Evolutionary conservation across 1,140 invertebrate genomes (phyloP).

Genomic region (Cyphomyrmex costatus): DNA sequence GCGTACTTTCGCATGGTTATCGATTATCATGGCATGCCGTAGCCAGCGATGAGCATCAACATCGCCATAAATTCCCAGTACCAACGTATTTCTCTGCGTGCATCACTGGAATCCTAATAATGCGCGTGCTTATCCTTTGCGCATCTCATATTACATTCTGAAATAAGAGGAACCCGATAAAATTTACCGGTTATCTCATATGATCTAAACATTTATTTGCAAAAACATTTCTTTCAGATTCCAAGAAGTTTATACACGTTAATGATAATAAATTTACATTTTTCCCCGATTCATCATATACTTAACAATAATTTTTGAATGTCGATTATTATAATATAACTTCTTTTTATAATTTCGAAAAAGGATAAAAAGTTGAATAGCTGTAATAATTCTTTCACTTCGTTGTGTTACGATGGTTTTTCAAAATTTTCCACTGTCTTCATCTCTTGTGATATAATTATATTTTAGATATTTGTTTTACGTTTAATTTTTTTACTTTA

Average conservation of each 20-base stretch:
- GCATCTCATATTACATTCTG: slow-evolving; percentile 49
- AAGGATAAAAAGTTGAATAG: neutral
- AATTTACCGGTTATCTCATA: slow-evolving; percentile 9
- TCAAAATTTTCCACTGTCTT: neutral
- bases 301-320: neutral
- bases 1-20: slow-evolving; percentile 8
- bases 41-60: slow-evolving; percentile 44
- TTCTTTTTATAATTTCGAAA: slow-evolving; percentile 1
- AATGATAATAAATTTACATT: neutral
- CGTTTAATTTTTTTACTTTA: neutral
- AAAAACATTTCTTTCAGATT: slow-evolving; percentile 11
- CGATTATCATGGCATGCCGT: slow-evolving; percentile 26
- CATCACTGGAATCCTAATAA: slow-evolving; percentile 58
- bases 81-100: slow-evolving; percentile 50
- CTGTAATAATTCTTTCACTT: neutral
- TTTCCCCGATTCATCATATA: neutral
- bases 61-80: slow-evolving; percentile 47
- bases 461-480: neutral
- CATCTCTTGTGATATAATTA: neutral
- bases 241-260: neutral
- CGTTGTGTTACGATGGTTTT: neutral
- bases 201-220: slow-evolving; percentile 11
- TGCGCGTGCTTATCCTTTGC: slow-evolving; percentile 33
- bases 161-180: slow-evolving; percentile 32
- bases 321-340: too few relatives aligned